A percentile compares a stretch with the other conserved stretches of the same genome.
Conservation (phyloP, 2,797 vertebrate species). For the Cheirogaleus major region DNA sequence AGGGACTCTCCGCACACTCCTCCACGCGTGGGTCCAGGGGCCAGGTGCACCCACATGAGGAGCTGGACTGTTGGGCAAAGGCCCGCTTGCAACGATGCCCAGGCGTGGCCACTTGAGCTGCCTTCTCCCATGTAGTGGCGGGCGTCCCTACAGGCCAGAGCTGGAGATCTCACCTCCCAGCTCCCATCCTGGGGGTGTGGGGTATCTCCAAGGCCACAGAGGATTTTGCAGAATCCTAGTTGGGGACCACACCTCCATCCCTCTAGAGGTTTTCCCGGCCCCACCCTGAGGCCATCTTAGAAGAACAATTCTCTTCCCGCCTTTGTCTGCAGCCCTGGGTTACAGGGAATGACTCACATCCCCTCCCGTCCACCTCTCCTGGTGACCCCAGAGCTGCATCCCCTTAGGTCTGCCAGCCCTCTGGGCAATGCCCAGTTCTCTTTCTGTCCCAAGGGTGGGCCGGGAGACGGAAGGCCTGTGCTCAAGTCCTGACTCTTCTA, state of each 20-base stretch:
- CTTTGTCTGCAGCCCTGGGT: conserved; percentile 66
- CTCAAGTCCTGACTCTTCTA: neutral
- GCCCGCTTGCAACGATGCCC: neutral
- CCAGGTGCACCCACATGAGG: neutral
- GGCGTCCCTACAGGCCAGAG: neutral
- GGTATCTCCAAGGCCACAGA: neutral
- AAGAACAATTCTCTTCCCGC: conserved; percentile 77
- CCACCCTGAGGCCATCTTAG: neutral
- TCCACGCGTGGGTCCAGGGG: neutral
- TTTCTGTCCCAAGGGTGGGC: neutral
- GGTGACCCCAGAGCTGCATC: neutral
- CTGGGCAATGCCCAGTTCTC: neutral
- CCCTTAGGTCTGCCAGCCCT: neutral
- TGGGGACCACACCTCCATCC: neutral
- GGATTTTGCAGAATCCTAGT: neutral
- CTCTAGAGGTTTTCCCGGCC: neutral
- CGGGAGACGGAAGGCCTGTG: neutral
- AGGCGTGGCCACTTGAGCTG: rapidly evolving
- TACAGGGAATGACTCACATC: conserved; percentile 76
- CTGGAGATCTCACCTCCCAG: neutral
- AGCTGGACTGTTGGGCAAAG: neutral
- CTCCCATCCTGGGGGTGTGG: neutral
- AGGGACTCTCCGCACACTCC: neutral
- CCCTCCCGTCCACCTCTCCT: conserved; percentile 17
- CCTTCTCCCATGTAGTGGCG: neutral